A percentile compares a stretch with the other conserved stretches of the same genome.
Evolutionary conservation across 2,888 invertebrate genomes (phyloP).

Genomic region (Megamerina dolium): DNA sequence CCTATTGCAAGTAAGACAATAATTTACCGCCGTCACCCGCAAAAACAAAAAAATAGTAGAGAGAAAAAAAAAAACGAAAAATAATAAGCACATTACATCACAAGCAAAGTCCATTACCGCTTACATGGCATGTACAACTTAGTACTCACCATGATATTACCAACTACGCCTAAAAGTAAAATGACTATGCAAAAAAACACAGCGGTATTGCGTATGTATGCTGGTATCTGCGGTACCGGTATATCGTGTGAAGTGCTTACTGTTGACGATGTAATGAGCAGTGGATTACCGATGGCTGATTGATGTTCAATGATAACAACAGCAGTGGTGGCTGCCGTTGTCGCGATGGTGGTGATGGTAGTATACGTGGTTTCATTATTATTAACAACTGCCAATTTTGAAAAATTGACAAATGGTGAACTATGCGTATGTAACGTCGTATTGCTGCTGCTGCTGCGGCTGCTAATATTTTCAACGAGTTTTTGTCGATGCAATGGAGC

Average conservation of each 20-base stretch:
- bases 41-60: neutral
- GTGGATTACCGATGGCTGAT: slow-evolving; percentile 14
- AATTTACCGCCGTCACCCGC: too few relatives aligned
- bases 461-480: too few relatives aligned
- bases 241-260: too few relatives aligned
- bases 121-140: neutral
- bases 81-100: neutral
- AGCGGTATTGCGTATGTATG: slow-evolving; percentile 81
- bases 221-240: slow-evolving; percentile 63
- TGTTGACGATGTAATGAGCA: too few relatives aligned
- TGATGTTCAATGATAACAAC: neutral
- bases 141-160: slow-evolving; percentile 72
- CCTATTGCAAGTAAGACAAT: slow-evolving; percentile 28
- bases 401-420: neutral
- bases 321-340: neutral
- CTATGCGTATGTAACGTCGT: too few relatives aligned
- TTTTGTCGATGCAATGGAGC: too few relatives aligned
- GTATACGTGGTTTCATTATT: slow-evolving; percentile 5
- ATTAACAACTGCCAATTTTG: slow-evolving; percentile 4
- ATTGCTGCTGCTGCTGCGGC: too few relatives aligned
- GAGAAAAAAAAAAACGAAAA: slow-evolving; percentile 3
- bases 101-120: neutral
- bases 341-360: slow-evolving; percentile 1
- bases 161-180: slow-evolving; percentile 83
- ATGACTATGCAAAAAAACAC: slow-evolving; percentile 84